Evolutionary conservation across 2,888 invertebrate genomes (phyloP).

Genomic region (Diarsia rubi): DNA sequence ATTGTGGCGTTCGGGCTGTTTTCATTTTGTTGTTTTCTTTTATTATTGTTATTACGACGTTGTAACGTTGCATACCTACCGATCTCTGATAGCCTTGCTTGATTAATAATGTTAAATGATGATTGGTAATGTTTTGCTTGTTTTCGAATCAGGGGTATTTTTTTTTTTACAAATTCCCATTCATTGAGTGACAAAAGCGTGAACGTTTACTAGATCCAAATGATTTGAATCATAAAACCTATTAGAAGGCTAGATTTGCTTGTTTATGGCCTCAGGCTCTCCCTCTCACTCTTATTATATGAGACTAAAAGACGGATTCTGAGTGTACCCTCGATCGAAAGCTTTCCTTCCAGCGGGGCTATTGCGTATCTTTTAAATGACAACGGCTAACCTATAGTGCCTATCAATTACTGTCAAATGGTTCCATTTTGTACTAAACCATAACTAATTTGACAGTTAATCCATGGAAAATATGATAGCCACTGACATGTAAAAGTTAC

Average conservation of each 20-base stretch:
- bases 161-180: neutral
- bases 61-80: neutral
- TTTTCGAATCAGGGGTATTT: too few relatives aligned
- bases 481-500: too few relatives aligned
- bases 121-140: neutral
- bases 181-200: neutral
- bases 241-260: neutral
- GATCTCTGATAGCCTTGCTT: neutral
- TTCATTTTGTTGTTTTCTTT: neutral
- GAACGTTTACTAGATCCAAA: neutral
- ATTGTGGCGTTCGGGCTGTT: neutral
- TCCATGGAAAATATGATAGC: too few relatives aligned
- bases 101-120: too few relatives aligned
- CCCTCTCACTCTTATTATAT: too few relatives aligned
- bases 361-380: too few relatives aligned
- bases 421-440: too few relatives aligned
- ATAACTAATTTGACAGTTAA: too few relatives aligned
- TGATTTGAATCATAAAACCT: neutral
- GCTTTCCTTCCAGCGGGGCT: neutral
- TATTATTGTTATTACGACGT: neutral
- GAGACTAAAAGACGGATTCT: too few relatives aligned
- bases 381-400: too few relatives aligned
- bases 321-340: too few relatives aligned
- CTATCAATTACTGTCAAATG: too few relatives aligned
- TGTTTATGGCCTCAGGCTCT: neutral